Percentiles rank a stretch among this genome's conserved stretches.
These are phyloP conservation scores for Pontoporia blainvillei DNA, from an alignment of 2,113 vertebrate genomes.

Conservation along the genomic window DNA sequence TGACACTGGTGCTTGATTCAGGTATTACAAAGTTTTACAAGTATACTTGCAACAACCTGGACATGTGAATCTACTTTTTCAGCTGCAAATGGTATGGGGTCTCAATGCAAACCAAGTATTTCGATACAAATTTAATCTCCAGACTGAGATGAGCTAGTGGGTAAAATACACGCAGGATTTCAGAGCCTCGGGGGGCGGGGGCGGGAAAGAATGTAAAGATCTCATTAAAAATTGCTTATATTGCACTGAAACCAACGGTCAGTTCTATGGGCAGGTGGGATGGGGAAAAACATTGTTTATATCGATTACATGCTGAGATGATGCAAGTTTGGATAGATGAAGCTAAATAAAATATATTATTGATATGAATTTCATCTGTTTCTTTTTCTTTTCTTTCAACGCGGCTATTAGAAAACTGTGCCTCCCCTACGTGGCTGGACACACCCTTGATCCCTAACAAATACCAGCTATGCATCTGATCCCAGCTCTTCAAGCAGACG, in stretches of 20 bases:
- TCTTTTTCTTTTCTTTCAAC: not conserved
- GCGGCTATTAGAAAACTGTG: not conserved
- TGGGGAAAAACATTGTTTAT: not conserved
- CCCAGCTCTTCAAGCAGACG: not conserved
- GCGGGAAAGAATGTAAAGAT: not conserved
- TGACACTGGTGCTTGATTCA: not conserved
- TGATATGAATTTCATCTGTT: not conserved
- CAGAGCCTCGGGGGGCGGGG: too few relatives aligned
- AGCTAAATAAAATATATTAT: not conserved
- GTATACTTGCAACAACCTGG: not conserved
- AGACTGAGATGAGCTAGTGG: not conserved
- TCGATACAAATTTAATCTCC: not conserved
- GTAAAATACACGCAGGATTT: not conserved
- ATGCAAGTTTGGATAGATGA: not conserved
- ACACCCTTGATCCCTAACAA: not conserved
- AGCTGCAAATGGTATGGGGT: not conserved
- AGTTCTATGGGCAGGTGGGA: too few relatives aligned
- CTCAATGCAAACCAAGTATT: not conserved
- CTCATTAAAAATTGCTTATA: not conserved
- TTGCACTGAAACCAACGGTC: too few relatives aligned
- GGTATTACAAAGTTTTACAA: not conserved
- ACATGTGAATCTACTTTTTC: not conserved
- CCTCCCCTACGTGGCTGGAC: not conserved
- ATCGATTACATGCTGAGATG: rapidly evolving
- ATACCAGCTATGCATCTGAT: not conserved